phyloP scores from a whole-genome alignment of 92 coral and sea anemone species.

The Blastomussa wellsi region DNA sequence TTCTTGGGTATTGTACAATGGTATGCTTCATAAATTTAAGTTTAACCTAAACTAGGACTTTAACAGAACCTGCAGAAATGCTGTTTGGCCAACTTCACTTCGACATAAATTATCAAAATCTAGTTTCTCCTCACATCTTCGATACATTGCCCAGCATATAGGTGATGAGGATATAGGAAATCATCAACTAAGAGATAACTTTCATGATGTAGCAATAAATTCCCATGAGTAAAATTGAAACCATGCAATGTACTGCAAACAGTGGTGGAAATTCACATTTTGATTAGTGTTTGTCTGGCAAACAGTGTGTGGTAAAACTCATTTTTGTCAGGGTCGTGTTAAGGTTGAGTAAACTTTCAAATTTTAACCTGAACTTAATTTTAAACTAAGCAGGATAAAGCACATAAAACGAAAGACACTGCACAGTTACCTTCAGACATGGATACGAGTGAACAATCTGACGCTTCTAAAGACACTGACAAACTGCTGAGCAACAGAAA shows the following conservation, averaged over 20 bases:
- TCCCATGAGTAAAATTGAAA: too few species aligned
- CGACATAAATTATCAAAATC: not conserved
- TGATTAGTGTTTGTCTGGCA: not conserved
- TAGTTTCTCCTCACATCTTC: not conserved
- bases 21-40: constrained; percentile 15
- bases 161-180: not conserved
- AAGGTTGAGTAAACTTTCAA: not conserved
- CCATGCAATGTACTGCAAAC: too few species aligned
- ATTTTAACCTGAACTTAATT: constrained; percentile 15
- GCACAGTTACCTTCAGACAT: constrained; percentile 30
- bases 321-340: not conserved
- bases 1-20: constrained; percentile 39
- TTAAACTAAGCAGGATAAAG: constrained; percentile 30
- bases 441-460: constrained; percentile 55
- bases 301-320: not conserved
- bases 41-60: not conserved
- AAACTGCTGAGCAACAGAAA: constrained; percentile 49
- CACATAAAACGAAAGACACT: constrained; percentile 1
- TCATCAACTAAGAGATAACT: not conserved
- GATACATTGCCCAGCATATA: not conserved
- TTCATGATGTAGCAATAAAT: too few species aligned
- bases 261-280: too few species aligned
- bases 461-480: constrained; percentile 46
- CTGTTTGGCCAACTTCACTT: not conserved
- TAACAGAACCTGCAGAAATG: constrained; percentile 3